Evolutionary conservation across 2,797 vertebrate species (phyloP), one percentile per base, ranked within the genome.

Genomic region (Selene dorsalis): DNA sequence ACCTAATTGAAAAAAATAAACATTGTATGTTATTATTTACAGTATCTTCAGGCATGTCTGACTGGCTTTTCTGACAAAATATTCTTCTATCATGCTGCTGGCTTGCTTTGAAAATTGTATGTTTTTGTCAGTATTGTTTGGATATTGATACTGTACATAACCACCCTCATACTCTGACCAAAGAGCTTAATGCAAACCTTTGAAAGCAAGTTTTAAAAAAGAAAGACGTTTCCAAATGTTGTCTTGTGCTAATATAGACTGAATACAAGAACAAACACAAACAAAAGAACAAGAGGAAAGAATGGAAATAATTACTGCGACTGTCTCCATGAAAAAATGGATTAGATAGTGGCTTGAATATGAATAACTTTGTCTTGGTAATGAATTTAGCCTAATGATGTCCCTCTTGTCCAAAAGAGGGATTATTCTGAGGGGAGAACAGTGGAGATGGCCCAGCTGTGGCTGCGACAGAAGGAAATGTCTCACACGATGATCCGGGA

Each of bases 321-420:
- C 59, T 30, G 64, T 59, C 26, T 22, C 68, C n/a, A 48, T 66
- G 66, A 84, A 83, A 81, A 80, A 92, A 79, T 39, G 52, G 67
- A 84, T 89, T 88, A 76, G 73, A 75, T 83, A 65, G 82, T 64
- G 58, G 50, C 65, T 70, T 71, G 70, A 84, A 81, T 87, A 85
- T 75, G 73, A 77, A 65, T 87, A 83, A 86, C 67, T 86, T 69
- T 85, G 77, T 84, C 70, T 81, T 84, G 69, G 61, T 90, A 90
- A 92, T 91, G 84, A 88, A 87, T 87, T 93, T 89, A 85, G 73
- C 70, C 84, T 93, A 93, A 93, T 91, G 90, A 89, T 78, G 69
- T 76, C 84, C 86, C 55, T 79, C 73, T 87, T 74, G 73, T 84
- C 75, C 80, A 85, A 89, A 91, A 85, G 83, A 84, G 76, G 88